Percentiles rank a stretch among this genome's conserved stretches.
phyloP scores from a whole-genome alignment of 2,113 vertebrate species.

The Cairina moschata region DNA sequence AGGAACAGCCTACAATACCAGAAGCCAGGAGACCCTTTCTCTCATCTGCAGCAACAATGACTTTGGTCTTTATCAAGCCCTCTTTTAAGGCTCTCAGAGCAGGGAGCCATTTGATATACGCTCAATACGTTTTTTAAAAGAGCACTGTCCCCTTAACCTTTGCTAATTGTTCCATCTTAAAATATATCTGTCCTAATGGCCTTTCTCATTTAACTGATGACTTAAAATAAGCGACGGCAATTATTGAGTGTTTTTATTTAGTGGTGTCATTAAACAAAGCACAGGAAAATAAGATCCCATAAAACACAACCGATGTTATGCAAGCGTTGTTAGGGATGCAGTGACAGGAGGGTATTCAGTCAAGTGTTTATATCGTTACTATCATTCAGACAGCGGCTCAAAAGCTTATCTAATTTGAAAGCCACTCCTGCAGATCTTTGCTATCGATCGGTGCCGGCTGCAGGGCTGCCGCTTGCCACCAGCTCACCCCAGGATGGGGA shows the following conservation, averaged over 20 bases:
- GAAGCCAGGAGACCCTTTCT: neutral
- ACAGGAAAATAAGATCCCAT: slow-evolving; percentile 26
- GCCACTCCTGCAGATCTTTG: slow-evolving; percentile 28
- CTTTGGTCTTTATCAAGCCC: neutral
- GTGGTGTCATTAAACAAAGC: neutral
- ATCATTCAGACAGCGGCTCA: slow-evolving; percentile 10
- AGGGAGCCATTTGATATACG: neutral
- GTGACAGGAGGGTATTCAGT: slow-evolving; percentile 24
- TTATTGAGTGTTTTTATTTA: slow-evolving; percentile 43
- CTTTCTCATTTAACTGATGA: slow-evolving; percentile 18
- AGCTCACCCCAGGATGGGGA: neutral
- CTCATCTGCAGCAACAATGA: neutral
- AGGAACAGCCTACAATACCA: neutral
- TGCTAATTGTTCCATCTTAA: slow-evolving; percentile 24
- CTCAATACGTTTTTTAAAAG: neutral
- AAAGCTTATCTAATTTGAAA: slow-evolving; percentile 39
- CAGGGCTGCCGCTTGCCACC: neutral
- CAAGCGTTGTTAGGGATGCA: slow-evolving; percentile 2
- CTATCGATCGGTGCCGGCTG: neutral
- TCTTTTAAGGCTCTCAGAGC: neutral
- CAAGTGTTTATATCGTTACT: slow-evolving; percentile 28
- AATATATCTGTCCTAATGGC: slow-evolving; percentile 7
- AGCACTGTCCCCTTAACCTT: neutral
- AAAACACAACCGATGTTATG: slow-evolving; percentile 34
- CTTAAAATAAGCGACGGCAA: slow-evolving; percentile 1